Evolutionary conservation across 2,888 invertebrate genomes (phyloP).

Genomic region (Polydesmus complanatus): DNA sequence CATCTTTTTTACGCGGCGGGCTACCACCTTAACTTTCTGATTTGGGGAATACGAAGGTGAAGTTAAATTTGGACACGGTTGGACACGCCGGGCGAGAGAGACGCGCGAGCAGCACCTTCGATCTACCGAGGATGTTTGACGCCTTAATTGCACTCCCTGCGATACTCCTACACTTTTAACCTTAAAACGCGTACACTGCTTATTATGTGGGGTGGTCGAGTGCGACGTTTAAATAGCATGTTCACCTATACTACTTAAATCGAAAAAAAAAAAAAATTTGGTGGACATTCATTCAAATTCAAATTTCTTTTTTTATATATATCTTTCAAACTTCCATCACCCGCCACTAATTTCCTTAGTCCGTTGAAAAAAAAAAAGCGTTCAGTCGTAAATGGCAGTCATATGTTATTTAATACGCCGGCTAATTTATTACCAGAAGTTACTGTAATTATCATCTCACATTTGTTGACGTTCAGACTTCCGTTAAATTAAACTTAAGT

Average conservation of each 20-base stretch:
- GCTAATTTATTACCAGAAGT: neutral
- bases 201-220: neutral
- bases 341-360: too few species aligned
- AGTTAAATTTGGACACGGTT: neutral
- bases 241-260: neutral
- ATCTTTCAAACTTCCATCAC: too few species aligned
- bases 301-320: too few species aligned
- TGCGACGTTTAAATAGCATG: neutral
- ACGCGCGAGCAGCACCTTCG: neutral
- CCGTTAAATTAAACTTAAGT: too few species aligned
- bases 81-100: too few species aligned
- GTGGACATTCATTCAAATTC: too few species aligned
- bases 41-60: neutral
- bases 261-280: neutral
- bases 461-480: neutral
- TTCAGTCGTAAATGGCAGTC: too few species aligned
- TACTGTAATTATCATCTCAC: neutral
- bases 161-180: neutral
- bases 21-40: too few species aligned
- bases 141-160: neutral
- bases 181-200: neutral
- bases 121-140: neutral
- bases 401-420: neutral
- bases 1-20: too few species aligned
- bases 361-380: too few species aligned